phyloP scores from a whole-genome alignment of 2,888 invertebrate genomes.

The Actias luna region DNA sequence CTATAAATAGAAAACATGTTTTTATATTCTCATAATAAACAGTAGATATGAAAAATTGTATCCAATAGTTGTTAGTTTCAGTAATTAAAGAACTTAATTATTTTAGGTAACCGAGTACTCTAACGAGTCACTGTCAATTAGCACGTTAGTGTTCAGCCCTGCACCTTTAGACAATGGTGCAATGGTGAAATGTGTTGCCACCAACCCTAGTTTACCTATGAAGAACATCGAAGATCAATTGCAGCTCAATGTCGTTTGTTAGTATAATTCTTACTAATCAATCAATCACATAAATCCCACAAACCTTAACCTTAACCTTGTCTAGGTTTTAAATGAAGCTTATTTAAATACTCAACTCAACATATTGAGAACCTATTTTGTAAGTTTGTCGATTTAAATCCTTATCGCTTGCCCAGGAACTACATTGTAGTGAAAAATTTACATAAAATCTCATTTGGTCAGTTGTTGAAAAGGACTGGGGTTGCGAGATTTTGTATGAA shows the following conservation, averaged over 20 bases:
- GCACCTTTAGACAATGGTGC: slow-evolving; percentile 91
- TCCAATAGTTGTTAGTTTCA: background rate
- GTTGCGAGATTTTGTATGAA: too few relatives aligned
- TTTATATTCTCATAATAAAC: too few relatives aligned
- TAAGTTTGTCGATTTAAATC: too few relatives aligned
- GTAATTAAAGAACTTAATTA: background rate
- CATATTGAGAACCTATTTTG: too few relatives aligned
- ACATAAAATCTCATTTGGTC: too few relatives aligned
- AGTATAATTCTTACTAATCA: slow-evolving; percentile 72
- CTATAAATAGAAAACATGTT: too few relatives aligned
- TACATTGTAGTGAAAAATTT: too few relatives aligned
- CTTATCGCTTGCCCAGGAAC: too few relatives aligned
- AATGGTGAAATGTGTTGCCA: slow-evolving; percentile 90
- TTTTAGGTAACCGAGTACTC: slow-evolving; percentile 82
- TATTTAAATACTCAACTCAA: too few relatives aligned
- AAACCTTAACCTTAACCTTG: too few relatives aligned
- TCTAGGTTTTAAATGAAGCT: too few relatives aligned
- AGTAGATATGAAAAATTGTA: background rate
- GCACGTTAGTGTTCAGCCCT: slow-evolving; percentile 89
- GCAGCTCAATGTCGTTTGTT: slow-evolving; percentile 93
- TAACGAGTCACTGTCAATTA: slow-evolving; percentile 87
- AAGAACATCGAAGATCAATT: slow-evolving; percentile 90
- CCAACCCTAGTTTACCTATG: slow-evolving; percentile 88
- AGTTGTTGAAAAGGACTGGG: too few relatives aligned
- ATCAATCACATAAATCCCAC: background rate